Base-by-base conservation (phyloP, 1,140 invertebrate species). In the Marisa cornuarietis region DNA sequence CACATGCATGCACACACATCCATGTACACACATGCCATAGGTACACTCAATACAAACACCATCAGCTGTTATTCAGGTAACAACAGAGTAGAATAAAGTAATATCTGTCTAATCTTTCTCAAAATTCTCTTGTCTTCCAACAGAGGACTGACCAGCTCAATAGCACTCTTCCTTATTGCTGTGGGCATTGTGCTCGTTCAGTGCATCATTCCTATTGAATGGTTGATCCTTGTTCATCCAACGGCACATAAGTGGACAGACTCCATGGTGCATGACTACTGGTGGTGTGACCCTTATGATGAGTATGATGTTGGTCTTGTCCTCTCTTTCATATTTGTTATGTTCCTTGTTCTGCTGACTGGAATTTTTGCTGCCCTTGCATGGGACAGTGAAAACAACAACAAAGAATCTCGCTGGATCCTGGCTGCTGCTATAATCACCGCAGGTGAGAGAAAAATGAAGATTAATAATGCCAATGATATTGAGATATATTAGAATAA, bases 291-390 rank as follows among this genome's bases (percentile, higher is more conserved):
- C 81, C 85, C 89, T 8, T 81, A 83, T 10, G 83, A 85, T 8
- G 84, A 84, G 51, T 91, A 92, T 76, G 91, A 92, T 85, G 81
- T 86, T 14, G 91, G 91, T 9, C 84, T 93, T 8, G 89, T 92
- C 20, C 84, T 92, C 22, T 92, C 92, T 6, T 88, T 92, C 61
- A 84, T 91, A 7, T 92, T 92, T 77, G 89, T 92, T 22, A 89
- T 92, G 82, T 85, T 92, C 51, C 86, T 93, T 1, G 84, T 92
- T 14, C 73, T 89, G 6, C 82, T 92, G 16, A 92, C 90, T 1
- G 87, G 87, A 10, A 83, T 92, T 42, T 91, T 93, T 82, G 85
- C 91, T 16, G 77, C 90, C n/a, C 75, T 92, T 31, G 88, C 91
- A 5, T 92, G 90, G 90, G 87, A 91, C 74, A 88, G 85, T 76